A percentile compares a stretch with the other conserved stretches of the same genome.
These are phyloP conservation scores for Sphinx pinastri DNA, from an alignment of 2,888 invertebrate genomes.

Conservation along the genomic window DNA sequence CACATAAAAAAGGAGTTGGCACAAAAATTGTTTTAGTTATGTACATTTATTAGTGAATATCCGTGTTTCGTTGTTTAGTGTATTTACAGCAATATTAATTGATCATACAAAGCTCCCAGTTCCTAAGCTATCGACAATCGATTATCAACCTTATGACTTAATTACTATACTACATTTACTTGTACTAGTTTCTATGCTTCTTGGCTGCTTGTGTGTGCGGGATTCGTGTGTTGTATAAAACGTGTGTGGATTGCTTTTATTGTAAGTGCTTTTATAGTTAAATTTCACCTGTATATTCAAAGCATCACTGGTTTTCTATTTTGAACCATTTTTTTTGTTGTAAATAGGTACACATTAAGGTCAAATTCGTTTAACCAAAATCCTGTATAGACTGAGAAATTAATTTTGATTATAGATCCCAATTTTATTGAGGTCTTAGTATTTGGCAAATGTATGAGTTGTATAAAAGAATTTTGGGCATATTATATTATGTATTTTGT, in stretches of 20 bases:
- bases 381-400: too few species aligned
- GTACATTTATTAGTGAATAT: constrained; percentile 32
- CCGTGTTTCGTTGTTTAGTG: constrained; percentile 1
- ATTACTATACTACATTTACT: background rate
- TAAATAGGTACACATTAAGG: too few species aligned
- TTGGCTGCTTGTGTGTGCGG: background rate
- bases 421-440: too few species aligned
- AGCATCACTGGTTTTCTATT: background rate
- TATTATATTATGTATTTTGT: too few species aligned
- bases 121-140: background rate
- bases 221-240: background rate
- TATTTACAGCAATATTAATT: constrained; percentile 20
- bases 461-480: too few species aligned
- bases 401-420: too few species aligned
- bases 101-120: constrained; percentile 21
- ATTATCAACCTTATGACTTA: constrained; percentile 4
- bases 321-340: too few species aligned
- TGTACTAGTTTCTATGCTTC: constrained; percentile 6
- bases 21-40: constrained; percentile 32
- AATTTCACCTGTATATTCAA: background rate
- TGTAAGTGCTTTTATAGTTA: background rate
- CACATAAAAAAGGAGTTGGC: constrained; percentile 4
- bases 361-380: too few species aligned
- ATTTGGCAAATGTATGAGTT: too few species aligned
- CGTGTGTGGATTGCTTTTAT: background rate